A percentile compares a stretch with the other conserved stretches of the same genome.
Conservation (phyloP, 2,113 vertebrate genomes). For the Andinoacara biseriatus region DNA sequence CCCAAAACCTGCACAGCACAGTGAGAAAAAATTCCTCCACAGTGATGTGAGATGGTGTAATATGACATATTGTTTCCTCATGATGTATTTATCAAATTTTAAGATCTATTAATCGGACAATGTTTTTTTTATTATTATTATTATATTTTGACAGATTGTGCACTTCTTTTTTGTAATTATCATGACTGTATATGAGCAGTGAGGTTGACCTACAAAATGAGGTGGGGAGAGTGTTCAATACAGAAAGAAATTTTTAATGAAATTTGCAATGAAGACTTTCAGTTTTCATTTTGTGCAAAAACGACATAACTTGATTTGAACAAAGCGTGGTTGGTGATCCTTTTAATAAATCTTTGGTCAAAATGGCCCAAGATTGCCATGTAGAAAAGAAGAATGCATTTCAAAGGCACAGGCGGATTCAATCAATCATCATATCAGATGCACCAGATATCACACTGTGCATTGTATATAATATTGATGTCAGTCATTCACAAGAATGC, state of each 20-base stretch:
- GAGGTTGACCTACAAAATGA: not conserved
- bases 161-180: not conserved
- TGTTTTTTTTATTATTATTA: not conserved
- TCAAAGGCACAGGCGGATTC: not conserved
- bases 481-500: conserved; percentile 16
- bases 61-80: too few species aligned
- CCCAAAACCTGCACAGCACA: too few species aligned
- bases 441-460: conserved; percentile 14
- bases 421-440: conserved; percentile 25
- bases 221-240: accelerated
- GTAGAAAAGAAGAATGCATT: not conserved
- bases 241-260: not conserved
- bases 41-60: too few species aligned
- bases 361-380: not conserved
- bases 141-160: not conserved
- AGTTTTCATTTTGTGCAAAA: not conserved
- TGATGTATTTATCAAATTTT: not conserved
- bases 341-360: not conserved
- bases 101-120: not conserved
- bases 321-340: too few species aligned
- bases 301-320: not conserved
- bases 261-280: not conserved
- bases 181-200: not conserved
- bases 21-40: too few species aligned
- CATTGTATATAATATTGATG: conserved; percentile 35